These are phyloP conservation scores for Telenomus remus DNA, from an alignment of 1,140 invertebrate species.

Conservation along the genomic window DNA sequence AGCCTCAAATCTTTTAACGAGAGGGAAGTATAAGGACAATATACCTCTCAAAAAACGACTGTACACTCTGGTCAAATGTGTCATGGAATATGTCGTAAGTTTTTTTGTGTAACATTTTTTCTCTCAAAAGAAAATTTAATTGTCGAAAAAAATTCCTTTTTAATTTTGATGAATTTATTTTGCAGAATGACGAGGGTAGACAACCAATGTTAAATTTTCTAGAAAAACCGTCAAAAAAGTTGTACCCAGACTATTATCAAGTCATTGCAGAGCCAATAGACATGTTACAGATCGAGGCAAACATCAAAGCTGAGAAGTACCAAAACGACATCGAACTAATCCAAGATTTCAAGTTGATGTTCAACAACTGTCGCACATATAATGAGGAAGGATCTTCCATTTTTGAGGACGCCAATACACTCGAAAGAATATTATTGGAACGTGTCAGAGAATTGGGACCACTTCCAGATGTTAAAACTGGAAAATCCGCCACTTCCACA, in stretches of 20 bases:
- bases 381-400: constrained; percentile 97
- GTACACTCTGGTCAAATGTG: constrained; percentile 83
- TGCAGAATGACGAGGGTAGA: constrained; percentile 85
- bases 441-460: constrained; percentile 86
- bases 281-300: constrained; percentile 93
- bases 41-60: constrained; percentile 85
- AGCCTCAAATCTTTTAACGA: constrained; percentile 75
- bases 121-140: too few species aligned
- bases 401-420: constrained; percentile 92
- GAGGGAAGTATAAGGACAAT: constrained; percentile 78
- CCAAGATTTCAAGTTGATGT: constrained; percentile 88
- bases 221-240: constrained; percentile 96
- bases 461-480: constrained; percentile 65
- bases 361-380: constrained; percentile 95
- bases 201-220: constrained; percentile 94
- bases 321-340: constrained; percentile 80
- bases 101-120: too few species aligned
- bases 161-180: constrained; percentile 29
- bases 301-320: constrained; percentile 87
- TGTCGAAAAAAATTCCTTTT: too few species aligned
- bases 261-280: constrained; percentile 96
- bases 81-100: constrained; percentile 84
- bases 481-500: constrained; percentile 66
- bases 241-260: constrained; percentile 97
- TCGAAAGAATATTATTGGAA: constrained; percentile 90